phyloP scores from a whole-genome alignment of 2,888 invertebrate genomes.

The Amaurobius ferox region DNA sequence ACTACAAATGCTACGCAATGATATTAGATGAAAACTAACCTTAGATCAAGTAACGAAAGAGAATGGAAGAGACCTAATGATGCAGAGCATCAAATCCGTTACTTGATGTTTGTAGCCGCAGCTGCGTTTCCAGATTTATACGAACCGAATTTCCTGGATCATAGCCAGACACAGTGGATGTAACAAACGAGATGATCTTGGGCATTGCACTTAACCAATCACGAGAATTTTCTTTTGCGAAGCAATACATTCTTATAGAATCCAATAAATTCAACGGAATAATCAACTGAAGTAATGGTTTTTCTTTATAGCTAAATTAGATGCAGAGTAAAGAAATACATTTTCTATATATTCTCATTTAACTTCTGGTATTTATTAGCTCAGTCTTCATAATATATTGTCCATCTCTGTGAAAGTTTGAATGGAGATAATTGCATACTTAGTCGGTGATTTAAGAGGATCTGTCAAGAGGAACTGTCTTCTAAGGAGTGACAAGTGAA shows the following conservation, averaged over 20 bases:
- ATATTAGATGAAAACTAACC: background rate
- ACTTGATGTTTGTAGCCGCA: conserved; percentile 42
- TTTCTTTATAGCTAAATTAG: too few species aligned
- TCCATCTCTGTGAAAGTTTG: too few species aligned
- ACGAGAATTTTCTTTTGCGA: conserved; percentile 5
- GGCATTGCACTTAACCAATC: conserved; percentile 17
- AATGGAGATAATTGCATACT: too few species aligned
- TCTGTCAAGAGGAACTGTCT: too few species aligned
- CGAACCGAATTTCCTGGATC: conserved; percentile 35
- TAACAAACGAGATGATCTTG: conserved; percentile 36
- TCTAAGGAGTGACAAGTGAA: too few species aligned
- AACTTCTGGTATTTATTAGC: too few species aligned
- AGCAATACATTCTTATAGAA: background rate
- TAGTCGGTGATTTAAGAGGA: too few species aligned
- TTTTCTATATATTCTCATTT: too few species aligned
- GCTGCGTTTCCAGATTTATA: conserved; percentile 50
- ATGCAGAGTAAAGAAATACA: too few species aligned
- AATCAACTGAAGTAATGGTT: background rate
- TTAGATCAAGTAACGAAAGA: background rate
- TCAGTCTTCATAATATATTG: too few species aligned
- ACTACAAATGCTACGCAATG: too few species aligned
- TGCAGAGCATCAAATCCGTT: conserved; percentile 32
- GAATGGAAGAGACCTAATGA: conserved; percentile 32
- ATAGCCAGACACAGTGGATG: conserved; percentile 27
- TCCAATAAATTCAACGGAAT: conserved; percentile 30